Evolutionary conservation across 2,113 vertebrate genomes (phyloP), one percentile per base, ranked within the genome.

Genomic region (Pithys albifrons): DNA sequence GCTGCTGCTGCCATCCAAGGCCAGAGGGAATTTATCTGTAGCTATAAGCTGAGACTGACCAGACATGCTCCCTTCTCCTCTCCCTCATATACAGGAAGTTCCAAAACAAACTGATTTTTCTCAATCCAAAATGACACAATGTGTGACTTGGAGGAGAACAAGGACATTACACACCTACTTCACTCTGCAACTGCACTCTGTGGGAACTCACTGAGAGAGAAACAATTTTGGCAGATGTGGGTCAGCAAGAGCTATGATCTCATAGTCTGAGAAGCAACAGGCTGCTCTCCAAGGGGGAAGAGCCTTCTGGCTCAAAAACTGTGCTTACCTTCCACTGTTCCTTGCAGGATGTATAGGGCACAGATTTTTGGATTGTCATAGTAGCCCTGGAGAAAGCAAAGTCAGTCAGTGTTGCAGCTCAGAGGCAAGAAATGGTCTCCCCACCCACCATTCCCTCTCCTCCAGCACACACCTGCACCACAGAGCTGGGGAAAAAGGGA

Each of bases 331-430:
- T 99, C 99, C 95, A 98, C 97, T 71, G 98, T 99, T 94, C 99
- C 99, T 91, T 99, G 99, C 98, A 99, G 98, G 79, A 99, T 98
- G 66, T 99, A 99, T 19, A 99, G 98, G 20, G 99, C 99, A 92
- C 99, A 99, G 89, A 99, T 97, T 97, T 99, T 99, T 1, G 99
- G 99, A 98, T 99, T 99, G 98, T 99, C 99, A 93, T 99, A 99
- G 97, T 99, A 99, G 97, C 99, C 99, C 99, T 99, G 97, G 29
- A 88, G 77, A 96, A 97, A 52, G 19, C 25, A 81, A 97, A 88
- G 77, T 37, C 75, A 51, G 24, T 90, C 43, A 93, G 65, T 29
- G 62, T 65, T 83, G 54, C 41, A 73, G 49, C 31, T 75, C 7
- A 22, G 45, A 86, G 37, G 48, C 19, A 91, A 95, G 59, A 86